These are phyloP conservation scores for Epinotia bilunana DNA, from an alignment of 2,888 invertebrate species.

Conservation along the genomic window DNA sequence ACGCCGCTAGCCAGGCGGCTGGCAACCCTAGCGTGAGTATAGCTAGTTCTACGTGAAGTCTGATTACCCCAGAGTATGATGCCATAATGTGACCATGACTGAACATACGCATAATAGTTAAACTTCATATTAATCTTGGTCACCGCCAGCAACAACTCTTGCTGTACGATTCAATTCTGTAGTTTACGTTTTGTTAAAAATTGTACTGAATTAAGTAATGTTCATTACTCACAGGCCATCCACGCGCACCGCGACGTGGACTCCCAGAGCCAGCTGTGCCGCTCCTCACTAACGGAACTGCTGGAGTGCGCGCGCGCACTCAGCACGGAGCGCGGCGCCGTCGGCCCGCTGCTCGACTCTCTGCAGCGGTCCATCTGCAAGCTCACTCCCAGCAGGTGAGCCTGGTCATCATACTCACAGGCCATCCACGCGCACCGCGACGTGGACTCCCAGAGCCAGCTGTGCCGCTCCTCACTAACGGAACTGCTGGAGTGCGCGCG, in stretches of 20 bases:
- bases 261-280: slow-evolving; percentile 89
- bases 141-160: too few relatives aligned
- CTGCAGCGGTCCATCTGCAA: slow-evolving; percentile 95
- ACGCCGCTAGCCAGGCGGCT: slow-evolving; percentile 93
- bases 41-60: not conserved
- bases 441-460: slow-evolving; percentile 91
- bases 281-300: slow-evolving; percentile 93
- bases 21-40: slow-evolving; percentile 94
- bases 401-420: slow-evolving; percentile 62
- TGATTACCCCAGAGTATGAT: not conserved
- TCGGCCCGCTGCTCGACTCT: slow-evolving; percentile 94
- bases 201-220: not conserved
- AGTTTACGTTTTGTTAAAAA: too few relatives aligned
- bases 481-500: slow-evolving; percentile 93
- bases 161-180: too few relatives aligned
- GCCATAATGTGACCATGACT: not conserved
- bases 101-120: not conserved
- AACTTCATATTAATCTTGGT: too few relatives aligned
- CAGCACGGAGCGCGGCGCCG: slow-evolving; percentile 94
- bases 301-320: slow-evolving; percentile 91
- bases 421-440: slow-evolving; percentile 92
- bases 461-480: slow-evolving; percentile 90
- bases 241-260: slow-evolving; percentile 93
- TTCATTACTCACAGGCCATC: slow-evolving; percentile 84
- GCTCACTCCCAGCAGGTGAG: slow-evolving; percentile 88